Conservation (phyloP, 2,113 vertebrate genomes). For the Corythoichthys intestinalis region DNA sequence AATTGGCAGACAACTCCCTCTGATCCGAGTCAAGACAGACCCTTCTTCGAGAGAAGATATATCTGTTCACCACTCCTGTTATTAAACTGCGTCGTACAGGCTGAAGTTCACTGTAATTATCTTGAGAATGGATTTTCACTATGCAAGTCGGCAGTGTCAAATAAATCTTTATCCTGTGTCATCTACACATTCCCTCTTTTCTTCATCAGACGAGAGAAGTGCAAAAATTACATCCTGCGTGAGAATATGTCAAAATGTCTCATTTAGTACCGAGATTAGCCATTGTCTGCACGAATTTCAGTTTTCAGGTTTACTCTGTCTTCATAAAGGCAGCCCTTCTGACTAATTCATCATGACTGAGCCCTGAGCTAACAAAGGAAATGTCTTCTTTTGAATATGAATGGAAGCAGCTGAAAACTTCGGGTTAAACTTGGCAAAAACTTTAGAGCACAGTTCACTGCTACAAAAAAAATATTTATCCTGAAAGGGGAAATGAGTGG, state of each 20-base stretch:
- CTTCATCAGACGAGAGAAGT: neutral
- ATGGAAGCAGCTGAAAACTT: neutral
- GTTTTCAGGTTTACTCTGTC: neutral
- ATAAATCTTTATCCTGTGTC: neutral
- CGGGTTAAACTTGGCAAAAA: neutral
- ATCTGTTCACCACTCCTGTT: neutral
- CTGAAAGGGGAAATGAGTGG: no score
- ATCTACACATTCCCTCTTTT: neutral
- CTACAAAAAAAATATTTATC: neutral
- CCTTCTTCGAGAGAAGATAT: neutral
- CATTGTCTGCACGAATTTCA: neutral
- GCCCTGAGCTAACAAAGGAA: neutral
- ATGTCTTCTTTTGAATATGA: neutral
- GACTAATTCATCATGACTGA: neutral
- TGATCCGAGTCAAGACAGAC: no score
- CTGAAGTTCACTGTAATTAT: conserved; percentile 2
- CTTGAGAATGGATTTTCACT: neutral
- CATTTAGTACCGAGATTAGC: neutral
- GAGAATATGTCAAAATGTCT: neutral
- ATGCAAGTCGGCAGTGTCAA: neutral
- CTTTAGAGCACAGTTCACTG: neutral
- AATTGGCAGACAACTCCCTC: no score
- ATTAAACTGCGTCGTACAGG: neutral
- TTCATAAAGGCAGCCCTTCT: neutral
- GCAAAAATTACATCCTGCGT: neutral